Evolutionary conservation across 1,140 invertebrate species (phyloP), one percentile per base, ranked within the genome.

Genomic region (Calephelis virginiensis): DNA sequence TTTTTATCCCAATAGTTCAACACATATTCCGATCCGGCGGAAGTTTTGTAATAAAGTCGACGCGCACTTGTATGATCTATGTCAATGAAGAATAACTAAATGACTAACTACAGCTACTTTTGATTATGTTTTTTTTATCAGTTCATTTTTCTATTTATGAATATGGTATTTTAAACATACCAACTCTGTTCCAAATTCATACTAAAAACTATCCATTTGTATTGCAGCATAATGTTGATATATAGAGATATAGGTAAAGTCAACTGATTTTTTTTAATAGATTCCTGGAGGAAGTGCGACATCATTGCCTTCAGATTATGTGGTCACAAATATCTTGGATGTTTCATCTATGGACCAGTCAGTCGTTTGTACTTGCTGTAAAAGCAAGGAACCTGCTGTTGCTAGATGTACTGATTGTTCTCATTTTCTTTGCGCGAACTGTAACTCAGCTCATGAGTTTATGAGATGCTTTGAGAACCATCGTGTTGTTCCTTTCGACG

Each of bases 391-490:
- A 85, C 94, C 95, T 80, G 97, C 98, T 12, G 95, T 98, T 12
- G 97, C 97, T 12, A 94, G 97, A 66, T 98, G 98, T 90, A 96
- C 95, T 70, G 97, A 98, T 84, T 99, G 97, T 90, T 97, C 97
- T 74, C 98, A 97, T 91, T 97, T 98, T 82, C 92, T 99, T 12
- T 98, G 98, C 91, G 94, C 95, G 17, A 97, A 97, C 83, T 99
- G 98, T 91, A 97, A 98, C 71, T 97, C 96, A 38, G 98, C 97
- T 59, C 98, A 99, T 90, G 95, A 97, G 84, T 96, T 95, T 75
- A 98, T 99, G 97, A 93, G 97, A 59, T 98, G 97, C 89, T 98
- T 98, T 87, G 97, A 98, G 88, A 97, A 96, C 76, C 97, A 98
- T 76, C 93, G 96, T 82, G 97, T 98, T 13, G 94, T 98, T 50